Conservation (phyloP, 2,797 vertebrate species). For the Menidia menidia region DNA sequence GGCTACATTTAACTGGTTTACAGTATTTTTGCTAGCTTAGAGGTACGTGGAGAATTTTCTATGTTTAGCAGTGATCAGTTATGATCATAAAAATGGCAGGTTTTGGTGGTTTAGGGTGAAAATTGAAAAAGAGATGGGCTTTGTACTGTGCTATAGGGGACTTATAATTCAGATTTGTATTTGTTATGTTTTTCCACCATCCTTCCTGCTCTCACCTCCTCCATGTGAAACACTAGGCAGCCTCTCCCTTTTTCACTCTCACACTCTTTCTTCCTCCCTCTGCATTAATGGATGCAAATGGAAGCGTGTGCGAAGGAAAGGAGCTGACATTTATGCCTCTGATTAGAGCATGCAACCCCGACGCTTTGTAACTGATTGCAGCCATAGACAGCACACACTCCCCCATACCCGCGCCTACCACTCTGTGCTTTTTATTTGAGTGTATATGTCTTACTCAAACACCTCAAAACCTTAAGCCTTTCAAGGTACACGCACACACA, state of each 20-base stretch:
- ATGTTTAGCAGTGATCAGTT: neutral
- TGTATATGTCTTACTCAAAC: conserved; percentile 25
- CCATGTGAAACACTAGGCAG: conserved; percentile 37
- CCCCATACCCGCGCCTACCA: conserved; percentile 57
- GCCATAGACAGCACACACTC: conserved; percentile 68
- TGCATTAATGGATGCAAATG: conserved; percentile 82
- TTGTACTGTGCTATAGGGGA: too few species aligned
- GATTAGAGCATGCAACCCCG: conserved; percentile 80
- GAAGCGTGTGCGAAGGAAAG: conserved; percentile 72
- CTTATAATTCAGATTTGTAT: neutral
- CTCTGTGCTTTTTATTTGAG: conserved; percentile 63
- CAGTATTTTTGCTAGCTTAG: neutral
- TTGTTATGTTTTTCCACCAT: conserved; percentile 21
- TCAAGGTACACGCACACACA: conserved; percentile 7
- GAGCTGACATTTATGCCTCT: conserved; percentile 83
- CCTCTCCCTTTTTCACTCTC: conserved; percentile 39
- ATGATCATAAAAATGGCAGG: too few species aligned
- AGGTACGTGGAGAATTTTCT: neutral
- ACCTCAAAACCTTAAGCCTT: conserved; percentile 36
- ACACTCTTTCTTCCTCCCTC: conserved; percentile 52
- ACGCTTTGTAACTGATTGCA: conserved; percentile 80
- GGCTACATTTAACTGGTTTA: neutral
- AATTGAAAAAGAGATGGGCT: too few species aligned
- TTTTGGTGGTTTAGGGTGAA: too few species aligned
- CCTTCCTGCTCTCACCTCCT: conserved; percentile 42